Evolutionary conservation across 2,113 vertebrate species (phyloP).

Genomic region (Oenanthe oenanthe): DNA sequence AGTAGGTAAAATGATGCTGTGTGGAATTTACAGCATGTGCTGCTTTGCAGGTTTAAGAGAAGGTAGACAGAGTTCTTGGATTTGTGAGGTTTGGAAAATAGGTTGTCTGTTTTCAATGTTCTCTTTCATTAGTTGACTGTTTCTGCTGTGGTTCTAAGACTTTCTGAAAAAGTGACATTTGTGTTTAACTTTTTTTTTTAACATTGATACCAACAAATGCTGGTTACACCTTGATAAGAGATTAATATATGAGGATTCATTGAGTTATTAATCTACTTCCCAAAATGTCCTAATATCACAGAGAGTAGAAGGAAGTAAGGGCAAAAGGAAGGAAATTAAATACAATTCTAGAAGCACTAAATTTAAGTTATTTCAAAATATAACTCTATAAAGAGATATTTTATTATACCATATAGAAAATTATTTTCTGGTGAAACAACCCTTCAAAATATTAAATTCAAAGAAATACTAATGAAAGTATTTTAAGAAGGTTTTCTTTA

Average conservation of each 20-base stretch:
- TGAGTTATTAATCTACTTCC: not conserved
- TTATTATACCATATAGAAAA: not conserved
- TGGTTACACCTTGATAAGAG: not conserved
- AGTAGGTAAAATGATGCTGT: not conserved
- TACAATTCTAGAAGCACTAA: not conserved
- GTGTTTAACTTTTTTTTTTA: not conserved
- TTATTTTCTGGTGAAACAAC: not conserved
- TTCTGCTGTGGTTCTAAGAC: not conserved
- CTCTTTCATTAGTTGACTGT: not conserved
- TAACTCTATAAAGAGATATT: not conserved
- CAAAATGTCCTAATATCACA: not conserved
- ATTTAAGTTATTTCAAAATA: not conserved
- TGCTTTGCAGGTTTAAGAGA: not conserved
- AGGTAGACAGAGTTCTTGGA: not conserved
- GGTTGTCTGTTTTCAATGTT: not conserved
- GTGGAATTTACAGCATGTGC: not conserved
- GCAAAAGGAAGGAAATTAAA: not conserved
- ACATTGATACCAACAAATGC: not conserved
- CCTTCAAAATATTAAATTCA: not conserved
- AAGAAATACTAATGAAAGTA: not conserved
- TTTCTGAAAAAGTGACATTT: not conserved
- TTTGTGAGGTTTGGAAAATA: not conserved
- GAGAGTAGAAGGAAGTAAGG: not conserved
- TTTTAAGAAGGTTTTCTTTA: not conserved
- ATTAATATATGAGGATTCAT: not conserved